Conservation (phyloP, 2,888 invertebrate genomes). For the Zygogramma bicolorata region DNA sequence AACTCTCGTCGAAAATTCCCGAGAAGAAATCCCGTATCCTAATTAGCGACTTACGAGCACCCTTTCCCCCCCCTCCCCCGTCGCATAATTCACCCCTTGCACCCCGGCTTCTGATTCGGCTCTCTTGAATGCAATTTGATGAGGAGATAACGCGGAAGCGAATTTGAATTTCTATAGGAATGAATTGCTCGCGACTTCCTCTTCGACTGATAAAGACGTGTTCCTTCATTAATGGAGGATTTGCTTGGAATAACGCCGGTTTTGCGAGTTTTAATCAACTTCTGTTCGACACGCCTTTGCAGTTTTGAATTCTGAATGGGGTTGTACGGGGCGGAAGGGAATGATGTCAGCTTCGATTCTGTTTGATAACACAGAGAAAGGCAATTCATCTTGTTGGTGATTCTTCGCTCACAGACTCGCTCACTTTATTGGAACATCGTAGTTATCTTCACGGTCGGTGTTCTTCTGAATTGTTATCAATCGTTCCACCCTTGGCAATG, state of each 20-base stretch:
- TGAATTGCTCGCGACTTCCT: conserved; percentile 50
- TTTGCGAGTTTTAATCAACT: conserved; percentile 38
- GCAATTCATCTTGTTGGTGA: too few species aligned
- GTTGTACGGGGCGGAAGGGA: neutral
- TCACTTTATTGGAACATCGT: too few species aligned
- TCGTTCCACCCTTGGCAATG: too few species aligned
- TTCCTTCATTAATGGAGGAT: conserved; percentile 49
- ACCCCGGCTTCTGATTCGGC: conserved; percentile 51
- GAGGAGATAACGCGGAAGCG: conserved; percentile 51
- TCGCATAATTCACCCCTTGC: conserved; percentile 56
- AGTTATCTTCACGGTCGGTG: too few species aligned
- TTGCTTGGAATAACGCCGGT: conserved; percentile 45
- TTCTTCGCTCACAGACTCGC: too few species aligned
- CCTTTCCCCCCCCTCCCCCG: conserved; percentile 29
- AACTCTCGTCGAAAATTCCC: conserved; percentile 29
- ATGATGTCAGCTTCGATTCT: too few species aligned
- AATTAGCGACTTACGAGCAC: conserved; percentile 42
- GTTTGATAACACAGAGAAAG: too few species aligned
- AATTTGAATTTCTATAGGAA: conserved; percentile 54
- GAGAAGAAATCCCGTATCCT: conserved; percentile 43
- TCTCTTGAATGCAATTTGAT: conserved; percentile 52
- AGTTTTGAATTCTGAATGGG: conserved; percentile 23
- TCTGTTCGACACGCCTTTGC: conserved; percentile 30
- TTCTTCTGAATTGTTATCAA: too few species aligned
- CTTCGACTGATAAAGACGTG: conserved; percentile 43